Conservation (phyloP, 2,888 invertebrate species). For the Noctua comes region DNA sequence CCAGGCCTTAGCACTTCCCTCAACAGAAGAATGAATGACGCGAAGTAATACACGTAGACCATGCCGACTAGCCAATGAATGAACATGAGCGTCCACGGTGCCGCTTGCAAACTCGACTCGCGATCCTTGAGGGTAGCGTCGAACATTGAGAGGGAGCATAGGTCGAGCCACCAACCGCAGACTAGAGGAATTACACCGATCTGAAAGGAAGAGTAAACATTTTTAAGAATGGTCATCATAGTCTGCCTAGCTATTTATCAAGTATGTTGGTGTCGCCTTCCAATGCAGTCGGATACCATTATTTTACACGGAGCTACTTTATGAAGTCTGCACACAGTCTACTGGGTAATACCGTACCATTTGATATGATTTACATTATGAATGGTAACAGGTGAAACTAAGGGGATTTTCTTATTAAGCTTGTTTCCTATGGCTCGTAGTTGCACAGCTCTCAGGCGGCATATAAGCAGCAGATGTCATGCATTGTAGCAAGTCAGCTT, state of each 20-base stretch:
- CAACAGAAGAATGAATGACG: constrained; percentile 97
- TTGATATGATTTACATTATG: too few relatives aligned
- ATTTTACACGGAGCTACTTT: too few relatives aligned
- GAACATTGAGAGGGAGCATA: constrained; percentile 98
- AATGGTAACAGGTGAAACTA: too few relatives aligned
- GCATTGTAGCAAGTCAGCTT: background rate
- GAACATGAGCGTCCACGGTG: constrained; percentile 99
- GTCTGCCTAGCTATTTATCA: too few relatives aligned
- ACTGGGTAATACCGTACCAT: too few relatives aligned
- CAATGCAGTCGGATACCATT: too few relatives aligned
- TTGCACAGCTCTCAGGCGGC: background rate
- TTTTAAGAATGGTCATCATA: background rate
- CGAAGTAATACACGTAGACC: constrained; percentile 99
- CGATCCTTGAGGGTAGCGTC: constrained; percentile 97
- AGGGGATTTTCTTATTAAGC: too few relatives aligned
- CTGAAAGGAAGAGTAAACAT: constrained; percentile 66
- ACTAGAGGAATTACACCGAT: constrained; percentile 98
- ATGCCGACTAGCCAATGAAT: constrained; percentile 99
- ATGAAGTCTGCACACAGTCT: too few relatives aligned
- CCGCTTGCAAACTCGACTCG: constrained; percentile 95
- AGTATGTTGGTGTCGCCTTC: too few relatives aligned
- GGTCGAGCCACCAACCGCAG: constrained; percentile 99
- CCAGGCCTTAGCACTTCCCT: constrained; percentile 99
- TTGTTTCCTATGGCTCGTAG: too few relatives aligned
- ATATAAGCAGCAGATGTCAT: background rate